Evolutionary conservation across 2,113 vertebrate genomes (phyloP), one percentile per base, ranked within the genome.

Genomic region (Saguinus imperator): DNA sequence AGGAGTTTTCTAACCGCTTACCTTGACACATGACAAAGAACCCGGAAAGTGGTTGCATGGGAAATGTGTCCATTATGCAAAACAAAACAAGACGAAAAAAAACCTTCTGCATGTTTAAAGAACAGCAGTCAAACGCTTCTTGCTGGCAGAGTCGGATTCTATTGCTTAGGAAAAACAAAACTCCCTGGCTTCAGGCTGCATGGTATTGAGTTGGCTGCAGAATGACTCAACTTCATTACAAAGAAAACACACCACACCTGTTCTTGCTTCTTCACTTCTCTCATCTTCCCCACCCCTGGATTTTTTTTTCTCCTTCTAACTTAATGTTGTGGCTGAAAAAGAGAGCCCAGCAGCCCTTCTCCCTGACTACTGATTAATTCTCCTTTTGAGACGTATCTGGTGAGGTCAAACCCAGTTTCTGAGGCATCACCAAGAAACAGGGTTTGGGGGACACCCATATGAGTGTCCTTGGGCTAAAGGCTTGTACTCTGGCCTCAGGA

Each of bases 31-130:
- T 79, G 77, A 89, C 81, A 66, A 80, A 89, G 91, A 94, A 55
- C 48, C 55, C 37, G 66, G 77, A 81, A 92, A 55, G 72, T 52
- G 20, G 57, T 81, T 77, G 66, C 82, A 11, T 55, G 76, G 93
- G 91, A 95, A 92, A 83, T 40, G 27, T 52, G 92, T 87, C 87
- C n/a, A 82, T 97, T 92, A 93, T 84, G 61, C 89, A 94, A 94
- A 94, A 64, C 48, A 8, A 89, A 64, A 89, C 35, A 45, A 43
- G 87, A 52, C 45, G 43, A 37, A 68, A 68, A 35, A 70, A 72
- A 66, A 16, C 48, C 72, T 72, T 57, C 3, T 7, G 61, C 16
- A 5, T 91, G 85, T 76, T 86, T 83, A 89, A 66, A 92, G 79
- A 83, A 72, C 37, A 82, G 79, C 77, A 48, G 50, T 40, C 72